phyloP scores from a whole-genome alignment of 2,888 invertebrate species.

The Tetropium fuscum region DNA sequence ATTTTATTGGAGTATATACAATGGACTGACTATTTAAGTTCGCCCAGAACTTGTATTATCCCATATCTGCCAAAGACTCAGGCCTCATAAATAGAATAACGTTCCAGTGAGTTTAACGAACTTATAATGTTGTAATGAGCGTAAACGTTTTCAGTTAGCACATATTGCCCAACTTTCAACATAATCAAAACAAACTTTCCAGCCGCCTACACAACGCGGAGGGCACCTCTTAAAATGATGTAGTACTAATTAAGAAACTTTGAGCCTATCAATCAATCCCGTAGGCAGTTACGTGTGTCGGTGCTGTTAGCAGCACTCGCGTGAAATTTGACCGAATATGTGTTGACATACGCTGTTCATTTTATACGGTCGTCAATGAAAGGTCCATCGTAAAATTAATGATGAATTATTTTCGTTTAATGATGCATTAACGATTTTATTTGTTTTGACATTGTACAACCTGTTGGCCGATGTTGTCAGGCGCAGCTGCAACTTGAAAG shows the following conservation, averaged over 20 bases:
- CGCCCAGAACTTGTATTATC: no score
- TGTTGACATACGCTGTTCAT: background rate
- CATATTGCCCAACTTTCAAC: background rate
- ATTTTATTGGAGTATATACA: no score
- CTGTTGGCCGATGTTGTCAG: no score
- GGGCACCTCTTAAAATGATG: background rate
- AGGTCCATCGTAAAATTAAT: background rate
- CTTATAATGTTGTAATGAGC: background rate
- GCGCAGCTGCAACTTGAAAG: no score
- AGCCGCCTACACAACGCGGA: background rate
- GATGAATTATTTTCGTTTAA: background rate
- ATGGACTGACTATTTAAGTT: no score
- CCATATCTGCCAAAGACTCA: no score
- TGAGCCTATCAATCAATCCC: background rate
- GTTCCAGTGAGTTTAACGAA: background rate
- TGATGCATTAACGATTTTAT: no score
- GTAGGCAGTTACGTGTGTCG: background rate
- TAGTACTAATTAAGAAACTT: slow-evolving; percentile 8
- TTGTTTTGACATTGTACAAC: no score
- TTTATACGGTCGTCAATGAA: background rate
- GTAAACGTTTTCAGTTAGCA: background rate
- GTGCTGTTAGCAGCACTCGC: no score
- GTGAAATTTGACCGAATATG: background rate
- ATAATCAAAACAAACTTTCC: background rate
- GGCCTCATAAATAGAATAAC: background rate